Evolutionary conservation across 2,797 vertebrate genomes (phyloP).

Genomic region (Takifugu rubripes): DNA sequence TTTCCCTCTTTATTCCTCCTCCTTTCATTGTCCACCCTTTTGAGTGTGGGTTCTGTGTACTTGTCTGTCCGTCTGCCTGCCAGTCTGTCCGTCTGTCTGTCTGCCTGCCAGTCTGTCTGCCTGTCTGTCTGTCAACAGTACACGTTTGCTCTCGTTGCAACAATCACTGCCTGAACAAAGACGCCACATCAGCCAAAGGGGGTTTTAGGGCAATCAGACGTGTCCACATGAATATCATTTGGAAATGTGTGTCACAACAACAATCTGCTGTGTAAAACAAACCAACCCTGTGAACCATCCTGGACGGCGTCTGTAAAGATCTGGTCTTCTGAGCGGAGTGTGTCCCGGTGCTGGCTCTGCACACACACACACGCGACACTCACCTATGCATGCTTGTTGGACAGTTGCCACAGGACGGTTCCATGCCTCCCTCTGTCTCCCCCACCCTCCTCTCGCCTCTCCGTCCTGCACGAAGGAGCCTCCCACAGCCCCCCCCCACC

Average conservation of each 20-base stretch:
- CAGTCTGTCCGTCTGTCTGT: too few species aligned
- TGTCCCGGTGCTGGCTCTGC: conserved; percentile 55
- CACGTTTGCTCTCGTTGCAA: conserved; percentile 65
- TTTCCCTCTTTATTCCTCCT: conserved; percentile 60
- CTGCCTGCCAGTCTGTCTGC: too few species aligned
- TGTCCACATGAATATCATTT: conserved; percentile 53
- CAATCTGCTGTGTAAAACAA: neutral
- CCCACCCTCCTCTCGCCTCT: conserved; percentile 40
- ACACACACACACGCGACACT: conserved; percentile 53
- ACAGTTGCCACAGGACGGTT: conserved; percentile 64
- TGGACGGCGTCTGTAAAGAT: conserved; percentile 55
- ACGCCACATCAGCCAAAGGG: conserved; percentile 54
- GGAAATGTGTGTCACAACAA: conserved; percentile 55
- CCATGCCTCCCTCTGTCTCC: conserved; percentile 21
- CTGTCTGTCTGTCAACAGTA: conserved; percentile 52
- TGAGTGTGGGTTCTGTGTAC: conserved; percentile 36
- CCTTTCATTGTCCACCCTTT: conserved; percentile 1
- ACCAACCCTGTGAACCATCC: conserved; percentile 17
- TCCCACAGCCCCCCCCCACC: conserved; percentile 24
- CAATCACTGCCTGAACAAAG: conserved; percentile 68
- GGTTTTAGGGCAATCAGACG: conserved; percentile 52
- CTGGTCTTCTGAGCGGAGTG: conserved; percentile 55
- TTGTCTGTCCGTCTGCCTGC: conserved; percentile 61
- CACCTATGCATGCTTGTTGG: conserved; percentile 78
- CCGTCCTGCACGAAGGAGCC: conserved; percentile 68